A percentile compares a stretch with the other conserved stretches of the same genome.
Conservation (phyloP, 92 coral and sea anemone genomes). For the Epizoanthus illoricatus region DNA sequence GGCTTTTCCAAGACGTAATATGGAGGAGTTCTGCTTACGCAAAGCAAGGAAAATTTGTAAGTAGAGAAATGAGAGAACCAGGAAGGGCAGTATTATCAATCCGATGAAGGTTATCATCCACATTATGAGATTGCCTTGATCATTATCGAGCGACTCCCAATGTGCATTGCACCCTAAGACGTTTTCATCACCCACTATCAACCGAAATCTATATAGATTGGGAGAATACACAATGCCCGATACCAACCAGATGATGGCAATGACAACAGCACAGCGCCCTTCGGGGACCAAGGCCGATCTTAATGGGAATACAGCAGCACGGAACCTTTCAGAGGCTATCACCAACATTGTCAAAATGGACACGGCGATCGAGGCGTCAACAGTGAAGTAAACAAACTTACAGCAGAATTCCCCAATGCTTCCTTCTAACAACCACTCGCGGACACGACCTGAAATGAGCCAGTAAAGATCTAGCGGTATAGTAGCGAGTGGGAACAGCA, state of each 20-base stretch:
- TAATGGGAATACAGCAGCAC: slow-evolving; percentile 27
- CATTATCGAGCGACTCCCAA: not conserved
- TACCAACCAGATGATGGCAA: not conserved
- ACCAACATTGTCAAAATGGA: slow-evolving; percentile 10
- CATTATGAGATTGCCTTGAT: not conserved
- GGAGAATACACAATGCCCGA: slow-evolving; percentile 1
- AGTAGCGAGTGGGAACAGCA: slow-evolving; percentile 2
- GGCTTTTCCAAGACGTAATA: not conserved
- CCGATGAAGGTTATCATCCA: not conserved
- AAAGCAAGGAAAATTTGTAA: slow-evolving; percentile 7
- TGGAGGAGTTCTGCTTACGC: not conserved
- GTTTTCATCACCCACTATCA: not conserved
- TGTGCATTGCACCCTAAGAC: not conserved
- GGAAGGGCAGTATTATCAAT: not conserved
- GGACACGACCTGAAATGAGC: not conserved
- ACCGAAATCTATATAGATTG: slow-evolving; percentile 1
- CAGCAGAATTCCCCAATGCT: slow-evolving; percentile 1
- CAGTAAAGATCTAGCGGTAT: not conserved
- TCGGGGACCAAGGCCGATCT: slow-evolving; percentile 5
- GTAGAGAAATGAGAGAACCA: not conserved
- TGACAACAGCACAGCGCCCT: not conserved
- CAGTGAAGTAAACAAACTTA: not conserved
- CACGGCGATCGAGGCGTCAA: slow-evolving; percentile 16
- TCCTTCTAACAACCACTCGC: not conserved
- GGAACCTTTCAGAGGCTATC: slow-evolving; percentile 29